These are phyloP conservation scores for Haliclona indistincta DNA, from an alignment of 37 sponge, comb jelly and placozoan genomes.

Conservation along the genomic window DNA sequence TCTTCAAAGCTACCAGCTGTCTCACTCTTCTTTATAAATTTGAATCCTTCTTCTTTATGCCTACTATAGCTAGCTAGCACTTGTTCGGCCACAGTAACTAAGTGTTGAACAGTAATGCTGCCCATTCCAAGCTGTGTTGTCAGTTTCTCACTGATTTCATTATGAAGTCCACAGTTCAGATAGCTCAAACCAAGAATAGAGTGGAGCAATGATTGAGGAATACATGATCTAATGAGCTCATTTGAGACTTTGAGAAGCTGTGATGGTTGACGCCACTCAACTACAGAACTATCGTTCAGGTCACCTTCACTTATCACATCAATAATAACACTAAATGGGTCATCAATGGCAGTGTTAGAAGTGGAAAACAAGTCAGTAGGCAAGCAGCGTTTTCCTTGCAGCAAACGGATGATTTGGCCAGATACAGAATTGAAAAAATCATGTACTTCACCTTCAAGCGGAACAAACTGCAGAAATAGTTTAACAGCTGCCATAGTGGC, in stretches of 20 bases:
- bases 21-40: not conserved
- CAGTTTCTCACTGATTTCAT: constrained; percentile 11
- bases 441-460: constrained; percentile 61
- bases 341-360: not conserved
- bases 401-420: constrained; percentile 29
- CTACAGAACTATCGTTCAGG: not conserved
- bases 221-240: constrained; percentile 24
- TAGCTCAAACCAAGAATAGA: constrained; percentile 26
- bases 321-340: not conserved
- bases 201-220: constrained; percentile 34
- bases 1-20: not conserved
- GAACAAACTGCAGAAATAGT: constrained; percentile 58
- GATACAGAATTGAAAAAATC: constrained; percentile 66
- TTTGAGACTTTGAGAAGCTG: constrained; percentile 21
- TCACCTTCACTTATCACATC: no score
- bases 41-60: not conserved
- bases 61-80: constrained; percentile 4
- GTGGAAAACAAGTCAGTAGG: constrained; percentile 33
- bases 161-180: constrained; percentile 30
- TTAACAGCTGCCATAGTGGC: constrained; percentile 39
- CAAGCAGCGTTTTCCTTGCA: constrained; percentile 43
- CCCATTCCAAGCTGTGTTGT: constrained; percentile 28
- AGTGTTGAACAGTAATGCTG: constrained; percentile 39
- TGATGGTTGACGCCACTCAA: constrained; percentile 63
- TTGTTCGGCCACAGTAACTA: constrained; percentile 21